These are phyloP conservation scores for Eciton burchellii DNA, from an alignment of 1,140 invertebrate species.

Conservation along the genomic window DNA sequence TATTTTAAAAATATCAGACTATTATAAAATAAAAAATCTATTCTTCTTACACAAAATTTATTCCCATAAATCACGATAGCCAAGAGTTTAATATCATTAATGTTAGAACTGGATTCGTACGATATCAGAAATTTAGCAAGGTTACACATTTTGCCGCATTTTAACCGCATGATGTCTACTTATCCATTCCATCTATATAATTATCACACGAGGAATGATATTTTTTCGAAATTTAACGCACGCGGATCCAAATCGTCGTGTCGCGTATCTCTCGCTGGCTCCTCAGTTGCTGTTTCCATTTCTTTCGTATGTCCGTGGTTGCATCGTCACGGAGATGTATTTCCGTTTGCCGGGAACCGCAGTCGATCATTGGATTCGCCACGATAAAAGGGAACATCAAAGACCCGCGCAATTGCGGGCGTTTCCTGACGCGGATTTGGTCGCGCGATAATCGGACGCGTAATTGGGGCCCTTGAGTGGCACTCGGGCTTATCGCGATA, in stretches of 20 bases:
- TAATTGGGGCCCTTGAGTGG: constrained; percentile 62
- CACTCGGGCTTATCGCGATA: constrained; percentile 66
- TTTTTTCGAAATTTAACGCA: constrained; percentile 28
- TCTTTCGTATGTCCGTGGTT: constrained; percentile 7
- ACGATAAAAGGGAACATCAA: constrained; percentile 2
- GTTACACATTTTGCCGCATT: no score
- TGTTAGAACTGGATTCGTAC: no score
- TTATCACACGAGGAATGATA: not conserved
- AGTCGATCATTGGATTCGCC: not conserved
- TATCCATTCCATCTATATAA: not conserved
- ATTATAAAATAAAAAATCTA: not conserved
- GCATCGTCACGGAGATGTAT: constrained; percentile 31
- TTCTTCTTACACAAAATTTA: no score
- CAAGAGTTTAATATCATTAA: no score
- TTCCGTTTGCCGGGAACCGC: constrained; percentile 12
- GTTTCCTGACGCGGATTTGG: constrained; percentile 2
- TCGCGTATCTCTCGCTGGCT: constrained; percentile 1
- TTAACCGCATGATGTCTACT: not conserved
- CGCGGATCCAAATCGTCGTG: no score
- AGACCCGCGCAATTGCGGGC: constrained; percentile 5
- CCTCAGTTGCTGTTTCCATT: constrained; percentile 31
- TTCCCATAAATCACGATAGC: no score
- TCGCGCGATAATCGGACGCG: constrained; percentile 51
- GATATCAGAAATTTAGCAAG: no score
- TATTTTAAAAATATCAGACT: no score